phyloP scores from a whole-genome alignment of 2,888 invertebrate genomes.

The Heliconius erato region DNA sequence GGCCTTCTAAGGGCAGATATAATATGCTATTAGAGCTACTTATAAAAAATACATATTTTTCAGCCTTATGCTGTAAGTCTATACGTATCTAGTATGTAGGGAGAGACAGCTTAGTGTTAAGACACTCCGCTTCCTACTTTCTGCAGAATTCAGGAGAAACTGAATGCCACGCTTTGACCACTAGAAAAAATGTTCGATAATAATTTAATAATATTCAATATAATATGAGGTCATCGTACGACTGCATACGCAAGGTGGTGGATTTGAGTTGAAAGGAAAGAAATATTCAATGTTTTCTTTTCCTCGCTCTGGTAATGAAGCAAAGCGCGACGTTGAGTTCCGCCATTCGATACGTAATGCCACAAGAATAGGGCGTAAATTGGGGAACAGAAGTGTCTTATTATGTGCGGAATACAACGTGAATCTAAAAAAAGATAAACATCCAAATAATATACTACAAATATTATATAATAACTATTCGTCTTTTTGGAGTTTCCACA shows the following conservation, averaged over 20 bases:
- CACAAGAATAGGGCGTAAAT: too few species aligned
- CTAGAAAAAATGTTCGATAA: too few species aligned
- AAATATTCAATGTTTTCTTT: background rate
- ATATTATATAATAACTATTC: too few species aligned
- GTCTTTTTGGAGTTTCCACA: too few species aligned
- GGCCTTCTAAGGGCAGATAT: background rate
- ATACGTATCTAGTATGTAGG: background rate
- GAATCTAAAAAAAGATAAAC: too few species aligned
- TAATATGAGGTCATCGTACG: background rate
- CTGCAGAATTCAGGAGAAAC: background rate
- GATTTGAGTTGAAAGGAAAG: background rate
- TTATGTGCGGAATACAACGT: too few species aligned
- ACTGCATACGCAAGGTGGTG: background rate
- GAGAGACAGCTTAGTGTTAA: background rate
- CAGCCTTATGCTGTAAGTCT: background rate
- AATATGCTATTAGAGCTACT: background rate
- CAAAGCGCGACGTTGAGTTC: background rate
- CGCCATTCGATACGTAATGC: too few species aligned
- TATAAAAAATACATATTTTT: background rate
- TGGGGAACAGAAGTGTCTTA: too few species aligned
- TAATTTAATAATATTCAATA: too few species aligned
- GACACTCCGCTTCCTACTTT: background rate
- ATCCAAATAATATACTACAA: too few species aligned
- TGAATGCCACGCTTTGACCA: fast-evolving
- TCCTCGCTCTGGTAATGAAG: background rate